These are phyloP conservation scores for Acrobasis repandana DNA, from an alignment of 2,888 invertebrate species.

Conservation along the genomic window DNA sequence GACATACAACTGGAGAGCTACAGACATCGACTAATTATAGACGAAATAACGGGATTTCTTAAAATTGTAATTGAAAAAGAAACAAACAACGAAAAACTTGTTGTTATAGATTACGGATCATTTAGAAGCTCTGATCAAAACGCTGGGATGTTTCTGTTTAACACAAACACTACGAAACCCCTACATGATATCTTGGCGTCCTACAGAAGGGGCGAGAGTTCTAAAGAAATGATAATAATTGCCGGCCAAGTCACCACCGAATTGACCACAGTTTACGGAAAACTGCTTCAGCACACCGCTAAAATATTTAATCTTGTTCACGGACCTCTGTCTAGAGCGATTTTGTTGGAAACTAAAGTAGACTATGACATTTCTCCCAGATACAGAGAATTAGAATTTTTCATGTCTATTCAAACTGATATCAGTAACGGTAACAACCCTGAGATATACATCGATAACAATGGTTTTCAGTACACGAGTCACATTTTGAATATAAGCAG, in stretches of 20 bases:
- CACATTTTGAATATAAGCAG: slow-evolving; percentile 89
- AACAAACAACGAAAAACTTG: slow-evolving; percentile 53
- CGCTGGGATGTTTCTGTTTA: slow-evolving; percentile 98
- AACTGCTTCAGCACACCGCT: slow-evolving; percentile 89
- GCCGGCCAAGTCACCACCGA: slow-evolving; percentile 93
- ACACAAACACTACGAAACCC: slow-evolving; percentile 91
- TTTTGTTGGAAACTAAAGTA: slow-evolving; percentile 90
- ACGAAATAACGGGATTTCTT: slow-evolving; percentile 91
- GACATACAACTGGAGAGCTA: slow-evolving; percentile 93
- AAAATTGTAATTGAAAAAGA: slow-evolving; percentile 87
- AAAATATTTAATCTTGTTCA: slow-evolving; percentile 88
- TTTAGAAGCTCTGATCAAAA: slow-evolving; percentile 93
- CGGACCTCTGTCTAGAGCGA: slow-evolving; percentile 86
- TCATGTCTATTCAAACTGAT: slow-evolving; percentile 93
- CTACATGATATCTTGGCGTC: slow-evolving; percentile 89
- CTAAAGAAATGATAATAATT: slow-evolving; percentile 87
- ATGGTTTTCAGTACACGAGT: slow-evolving; percentile 94
- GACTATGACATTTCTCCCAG: slow-evolving; percentile 93
- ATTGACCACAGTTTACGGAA: slow-evolving; percentile 90
- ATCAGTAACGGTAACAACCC: slow-evolving; percentile 91
- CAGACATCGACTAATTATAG: slow-evolving; percentile 90
- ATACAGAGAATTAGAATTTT: slow-evolving; percentile 93
- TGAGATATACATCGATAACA: slow-evolving; percentile 93
- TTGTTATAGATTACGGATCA: slow-evolving; percentile 88
- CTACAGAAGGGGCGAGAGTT: slow-evolving; percentile 83